phyloP scores from a whole-genome alignment of 1,140 invertebrate genomes.

The Bombus consobrinus region DNA sequence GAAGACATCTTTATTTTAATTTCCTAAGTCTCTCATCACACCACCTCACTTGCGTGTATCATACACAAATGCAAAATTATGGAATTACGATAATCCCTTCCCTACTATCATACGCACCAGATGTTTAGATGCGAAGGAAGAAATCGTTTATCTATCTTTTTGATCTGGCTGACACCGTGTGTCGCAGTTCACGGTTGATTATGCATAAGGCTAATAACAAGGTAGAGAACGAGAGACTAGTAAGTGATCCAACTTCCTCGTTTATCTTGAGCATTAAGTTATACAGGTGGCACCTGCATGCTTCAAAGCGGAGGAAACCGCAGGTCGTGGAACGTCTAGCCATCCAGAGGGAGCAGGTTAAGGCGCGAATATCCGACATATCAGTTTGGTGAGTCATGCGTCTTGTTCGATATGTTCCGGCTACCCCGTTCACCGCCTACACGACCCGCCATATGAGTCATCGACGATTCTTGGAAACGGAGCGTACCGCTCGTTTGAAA shows the following conservation, averaged over 20 bases:
- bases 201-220: neutral
- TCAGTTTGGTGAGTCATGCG: constrained; percentile 68
- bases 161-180: neutral
- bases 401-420: constrained; percentile 70
- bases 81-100: neutral
- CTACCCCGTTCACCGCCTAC: constrained; percentile 69
- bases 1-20: too few species aligned
- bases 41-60: too few species aligned
- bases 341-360: constrained; percentile 62
- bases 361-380: constrained; percentile 65
- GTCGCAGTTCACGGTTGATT: neutral
- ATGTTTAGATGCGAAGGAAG: neutral
- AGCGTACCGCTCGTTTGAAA: constrained; percentile 46
- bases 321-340: constrained; percentile 53
- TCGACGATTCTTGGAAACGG: constrained; percentile 64
- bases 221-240: neutral
- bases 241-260: neutral
- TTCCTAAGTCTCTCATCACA: neutral
- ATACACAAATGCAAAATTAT: neutral
- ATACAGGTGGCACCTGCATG: constrained; percentile 46
- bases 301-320: constrained; percentile 32
- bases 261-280: constrained; percentile 9
- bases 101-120: neutral
- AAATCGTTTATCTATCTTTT: neutral
- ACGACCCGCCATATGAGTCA: constrained; percentile 61